These are phyloP conservation scores for Pseudomugil tenellus DNA, from an alignment of 2,797 vertebrate species.

Conservation along the genomic window DNA sequence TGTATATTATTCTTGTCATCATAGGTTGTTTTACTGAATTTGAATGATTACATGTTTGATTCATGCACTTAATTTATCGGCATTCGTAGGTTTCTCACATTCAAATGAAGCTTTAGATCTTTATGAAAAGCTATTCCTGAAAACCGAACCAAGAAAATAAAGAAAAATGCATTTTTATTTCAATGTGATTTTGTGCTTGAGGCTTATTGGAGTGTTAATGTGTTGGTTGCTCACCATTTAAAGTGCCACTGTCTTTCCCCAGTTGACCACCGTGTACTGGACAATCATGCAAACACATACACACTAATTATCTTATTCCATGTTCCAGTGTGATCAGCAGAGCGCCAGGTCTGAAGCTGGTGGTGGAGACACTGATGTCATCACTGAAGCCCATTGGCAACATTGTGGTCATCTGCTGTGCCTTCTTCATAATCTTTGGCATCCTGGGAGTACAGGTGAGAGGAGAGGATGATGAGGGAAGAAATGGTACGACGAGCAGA, in stretches of 20 bases:
- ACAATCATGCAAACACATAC: conserved; percentile 5
- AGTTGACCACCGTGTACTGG: conserved; percentile 26
- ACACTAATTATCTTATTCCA: conserved; percentile 19
- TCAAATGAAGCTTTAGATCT: neutral
- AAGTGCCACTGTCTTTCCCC: conserved; percentile 46
- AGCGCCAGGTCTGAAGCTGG: conserved; percentile 96
- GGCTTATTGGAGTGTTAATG: conserved; percentile 13
- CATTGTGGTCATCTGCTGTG: conserved; percentile 99
- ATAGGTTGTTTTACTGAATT: too few species aligned
- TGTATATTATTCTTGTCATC: too few species aligned
- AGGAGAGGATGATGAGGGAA: neutral
- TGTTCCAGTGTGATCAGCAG: conserved; percentile 94
- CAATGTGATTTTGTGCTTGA: conserved; percentile 5
- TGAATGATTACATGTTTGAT: too few species aligned
- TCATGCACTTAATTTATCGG: too few species aligned
- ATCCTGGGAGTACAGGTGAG: conserved; percentile 98
- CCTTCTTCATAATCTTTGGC: conserved; percentile 99
- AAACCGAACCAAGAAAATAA: neutral
- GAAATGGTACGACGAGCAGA: neutral
- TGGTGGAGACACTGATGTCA: conserved; percentile 98
- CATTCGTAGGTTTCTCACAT: too few species aligned
- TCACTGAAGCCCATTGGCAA: conserved; percentile 98
- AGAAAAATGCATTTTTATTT: neutral
- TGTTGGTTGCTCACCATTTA: conserved; percentile 15
- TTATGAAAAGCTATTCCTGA: neutral